phyloP scores from a whole-genome alignment of 2,113 vertebrate genomes.

The Periophthalmus modestus region DNA sequence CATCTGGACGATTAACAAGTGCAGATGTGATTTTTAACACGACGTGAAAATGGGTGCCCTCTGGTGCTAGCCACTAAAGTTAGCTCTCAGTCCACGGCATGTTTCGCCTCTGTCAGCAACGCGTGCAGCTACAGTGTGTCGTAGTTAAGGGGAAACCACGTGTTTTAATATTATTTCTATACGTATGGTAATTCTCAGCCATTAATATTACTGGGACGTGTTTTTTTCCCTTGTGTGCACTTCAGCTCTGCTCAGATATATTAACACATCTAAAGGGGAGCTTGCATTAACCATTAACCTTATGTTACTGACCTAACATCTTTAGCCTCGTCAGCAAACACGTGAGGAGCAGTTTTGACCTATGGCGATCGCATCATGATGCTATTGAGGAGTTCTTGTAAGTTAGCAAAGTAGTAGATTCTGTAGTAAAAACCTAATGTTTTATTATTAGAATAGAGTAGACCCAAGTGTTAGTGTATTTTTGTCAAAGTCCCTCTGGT shows the following conservation, averaged over 20 bases:
- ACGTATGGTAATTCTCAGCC: background rate
- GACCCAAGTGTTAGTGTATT: slow-evolving; percentile 9
- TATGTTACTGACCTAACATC: slow-evolving; percentile 55
- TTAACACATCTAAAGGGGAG: background rate
- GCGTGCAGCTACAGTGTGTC: background rate
- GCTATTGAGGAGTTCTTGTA: slow-evolving; percentile 57
- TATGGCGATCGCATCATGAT: slow-evolving; percentile 62
- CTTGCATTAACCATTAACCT: slow-evolving; percentile 59
- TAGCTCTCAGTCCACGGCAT: slow-evolving; percentile 43
- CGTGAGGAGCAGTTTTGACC: slow-evolving; percentile 59
- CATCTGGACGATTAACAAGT: background rate
- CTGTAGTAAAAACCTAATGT: background rate
- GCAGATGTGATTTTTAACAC: slow-evolving; percentile 21
- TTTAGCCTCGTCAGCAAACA: slow-evolving; percentile 59
- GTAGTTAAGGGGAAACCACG: background rate
- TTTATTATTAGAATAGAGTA: slow-evolving; percentile 48
- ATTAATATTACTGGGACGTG: background rate
- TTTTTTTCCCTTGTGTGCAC: background rate
- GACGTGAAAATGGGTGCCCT: slow-evolving; percentile 23
- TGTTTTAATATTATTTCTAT: background rate
- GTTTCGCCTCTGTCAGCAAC: slow-evolving; percentile 22
- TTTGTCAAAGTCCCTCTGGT: background rate
- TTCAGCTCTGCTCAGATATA: background rate
- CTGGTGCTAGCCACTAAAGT: slow-evolving; percentile 34
- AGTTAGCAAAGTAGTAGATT: slow-evolving; percentile 55